These are phyloP conservation scores for Coptotermes formosanus DNA, from an alignment of 1,140 invertebrate genomes.

Conservation along the genomic window DNA sequence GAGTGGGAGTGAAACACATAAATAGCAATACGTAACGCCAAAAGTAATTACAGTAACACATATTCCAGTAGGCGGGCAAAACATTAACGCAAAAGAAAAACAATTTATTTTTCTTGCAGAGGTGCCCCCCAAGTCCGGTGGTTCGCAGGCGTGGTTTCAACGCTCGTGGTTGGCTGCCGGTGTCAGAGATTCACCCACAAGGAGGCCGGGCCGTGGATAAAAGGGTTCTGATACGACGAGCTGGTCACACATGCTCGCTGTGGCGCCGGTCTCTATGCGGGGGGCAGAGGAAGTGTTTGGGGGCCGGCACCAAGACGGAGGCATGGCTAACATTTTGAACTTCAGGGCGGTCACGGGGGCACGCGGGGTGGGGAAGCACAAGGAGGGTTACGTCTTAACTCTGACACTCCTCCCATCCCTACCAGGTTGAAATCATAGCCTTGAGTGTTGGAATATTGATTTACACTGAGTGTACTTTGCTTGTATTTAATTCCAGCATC, in stretches of 20 bases:
- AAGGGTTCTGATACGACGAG: neutral
- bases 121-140: neutral
- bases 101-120: slow-evolving; percentile 4
- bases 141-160: neutral
- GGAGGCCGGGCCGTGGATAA: neutral
- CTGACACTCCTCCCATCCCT: no score
- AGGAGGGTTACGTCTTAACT: no score
- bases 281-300: neutral
- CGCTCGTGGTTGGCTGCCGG: neutral
- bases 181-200: neutral
- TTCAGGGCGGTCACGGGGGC: no score
- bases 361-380: no score
- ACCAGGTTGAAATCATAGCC: no score
- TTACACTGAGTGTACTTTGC: neutral
- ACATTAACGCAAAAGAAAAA: slow-evolving; percentile 4
- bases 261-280: neutral
- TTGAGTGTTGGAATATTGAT: neutral
- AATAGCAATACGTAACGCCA: neutral
- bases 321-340: no score
- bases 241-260: neutral
- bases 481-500: neutral
- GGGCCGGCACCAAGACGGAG: neutral
- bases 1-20: neutral
- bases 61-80: neutral
- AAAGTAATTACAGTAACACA: slow-evolving; percentile 2